Evolutionary conservation across 2,888 invertebrate species (phyloP), one percentile per base, ranked within the genome.

Genomic region (Melanostoma mellinum): DNA sequence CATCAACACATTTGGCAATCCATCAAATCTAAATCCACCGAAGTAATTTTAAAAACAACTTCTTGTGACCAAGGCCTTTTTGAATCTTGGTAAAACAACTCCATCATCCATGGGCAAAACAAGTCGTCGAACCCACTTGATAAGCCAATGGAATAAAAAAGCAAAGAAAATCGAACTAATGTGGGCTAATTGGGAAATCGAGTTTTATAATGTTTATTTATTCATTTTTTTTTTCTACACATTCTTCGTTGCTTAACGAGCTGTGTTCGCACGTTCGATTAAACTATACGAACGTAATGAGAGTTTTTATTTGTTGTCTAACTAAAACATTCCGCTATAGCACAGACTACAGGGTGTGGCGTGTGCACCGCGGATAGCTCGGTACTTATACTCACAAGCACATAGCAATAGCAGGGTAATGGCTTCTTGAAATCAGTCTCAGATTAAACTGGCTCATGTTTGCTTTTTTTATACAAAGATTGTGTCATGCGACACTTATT

Each of bases 171-270:
- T 44, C 38, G 8, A 75, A 67, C 50, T 35, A 42, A 60, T 53
- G 42, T 68, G 52, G 68, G 33, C 75, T 75, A 75, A 75, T 75
- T 75, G 75, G 75, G 53, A 75, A 75, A 55, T 61, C 75, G 53
- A 61, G 75, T 75, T 75, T 46, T 60, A 44, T 60, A 60, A 58
- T 65, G 33, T 42, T 20, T 42, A 8, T 48, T 46, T 67, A 9
- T 33, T 52, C 6, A 10, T 44, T 69, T 30, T 69, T 35, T 32
- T 1, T 46, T 38, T n/a, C 35, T 44, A 53, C 55, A 48, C 63
- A 65, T 73, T 63, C 55, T 55, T 73, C 55, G 10, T 55, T 38
- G 38, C 33, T 48, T 73, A 65, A 73, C 73, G 52, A 73, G 63
- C 40, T 48, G 1, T 44, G 55, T 35, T 71, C 58, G 58, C 58